Evolutionary conservation across 64 coral and sea anemone species (phyloP), one percentile per base, ranked within the genome.

Genomic region (Hydrozoanthus tunicans): DNA sequence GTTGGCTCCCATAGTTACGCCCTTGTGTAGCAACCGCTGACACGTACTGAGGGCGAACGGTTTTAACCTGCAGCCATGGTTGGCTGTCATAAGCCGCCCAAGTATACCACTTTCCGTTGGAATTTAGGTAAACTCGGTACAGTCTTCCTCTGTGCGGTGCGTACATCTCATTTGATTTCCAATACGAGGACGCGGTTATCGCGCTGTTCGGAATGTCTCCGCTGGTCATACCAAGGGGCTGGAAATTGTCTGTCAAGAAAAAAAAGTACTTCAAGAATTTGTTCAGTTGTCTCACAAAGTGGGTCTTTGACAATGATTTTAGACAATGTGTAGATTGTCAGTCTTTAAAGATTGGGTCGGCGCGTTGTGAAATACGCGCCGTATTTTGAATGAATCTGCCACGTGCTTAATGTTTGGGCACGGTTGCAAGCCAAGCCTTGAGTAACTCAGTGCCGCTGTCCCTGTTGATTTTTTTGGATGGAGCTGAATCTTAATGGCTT

Each of bases 221-320:
- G 64, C 64, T 91, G n/a, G 68, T 91, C 89, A 91, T 91, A 64
- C 89, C 89, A 10, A 91, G 89, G 4, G 89, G 77, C 11, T 27
- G 24, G 15, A 56, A 56, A 15, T 17, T 55, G 54, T 24, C 89
- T 91, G 55, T 17, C 4, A 88, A 51, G 4, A 4, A 56, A 25
- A 70, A 72, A 23, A 43, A 43, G 32, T 43, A 43, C 32, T 2
- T 43, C 32, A 43, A 43, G 32, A 43, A 43, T 0, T 43, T 43
- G 32, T 43, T 43, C 32, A 43, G 32, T 43, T 43, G 32, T 43
- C 32, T 43, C 32, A 43, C 32, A 43, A 43, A 43, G 32, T 43
- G 32, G 0, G 32, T 43, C 32, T 43, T 43, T 43, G 32, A 43
- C 32, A 43, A 43, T 43, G 32, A 0, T 43, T 43, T 43, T 43